Base-by-base conservation (phyloP, 2,797 vertebrate species). In the Eospalax fontanierii region DNA sequence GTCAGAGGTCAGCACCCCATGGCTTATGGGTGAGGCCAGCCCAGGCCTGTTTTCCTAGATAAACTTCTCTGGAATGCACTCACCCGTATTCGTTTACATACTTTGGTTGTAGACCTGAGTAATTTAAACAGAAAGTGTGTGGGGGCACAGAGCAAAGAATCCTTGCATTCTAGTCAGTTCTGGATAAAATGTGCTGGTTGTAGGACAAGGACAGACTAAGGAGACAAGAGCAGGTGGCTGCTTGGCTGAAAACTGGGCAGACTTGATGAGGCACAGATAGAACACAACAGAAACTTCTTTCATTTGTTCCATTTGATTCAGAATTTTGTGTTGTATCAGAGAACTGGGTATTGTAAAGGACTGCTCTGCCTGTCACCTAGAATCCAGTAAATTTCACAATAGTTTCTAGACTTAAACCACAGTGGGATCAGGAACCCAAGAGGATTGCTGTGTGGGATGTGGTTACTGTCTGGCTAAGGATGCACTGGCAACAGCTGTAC, bases 281-380 rank as follows among this genome's bases (percentile, higher is more conserved):
- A 46, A 35, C 24, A 19, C 57, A 1, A 2, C 16, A 26, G 22
- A 78, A 70, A 43, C 19, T 14, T 30, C 16, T 38, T 70, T 61
- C 33, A 63, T 61, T 68, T 19, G 2, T 63, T 70, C 38, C 10
- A 18, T 50, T 16, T 61, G 3, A 33, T 33, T 11, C 30, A 76
- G 40, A 90, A 21, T n/a, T 30, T 19, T 3, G 0, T 46, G 33
- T 33, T 4, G 0, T 12, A 0, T 26, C 75, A 71, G 63, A 46
- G 63, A 59, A 14, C 9, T 7, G 16, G 30, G 12, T 12, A 70
- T 28, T 22, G 1, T 9, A 63, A 1, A 0, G 24, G 9, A 12
- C 0, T 1, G 21, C n/a, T 46, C 11, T 46, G 81, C 14, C 43
- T 87, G n/a, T 43, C 2, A 2, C 40, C 0, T 5, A 15, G 30